A percentile compares a stretch with the other conserved stretches of the same genome.
Evolutionary conservation across 2,888 invertebrate species (phyloP).

Genomic region (Abrostola triplasia): DNA sequence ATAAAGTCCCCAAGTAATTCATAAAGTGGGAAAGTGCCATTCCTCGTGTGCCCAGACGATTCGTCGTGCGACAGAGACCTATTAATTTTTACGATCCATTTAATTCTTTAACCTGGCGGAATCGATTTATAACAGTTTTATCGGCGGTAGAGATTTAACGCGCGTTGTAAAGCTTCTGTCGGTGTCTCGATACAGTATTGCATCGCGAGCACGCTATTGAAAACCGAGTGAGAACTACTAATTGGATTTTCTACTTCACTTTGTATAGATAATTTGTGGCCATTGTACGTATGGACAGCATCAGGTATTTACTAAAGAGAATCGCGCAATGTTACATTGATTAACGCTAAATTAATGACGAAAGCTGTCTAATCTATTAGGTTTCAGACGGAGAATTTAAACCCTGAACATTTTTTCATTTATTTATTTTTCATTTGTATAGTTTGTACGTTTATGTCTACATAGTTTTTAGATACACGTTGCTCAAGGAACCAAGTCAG

Average conservation of each 20-base stretch:
- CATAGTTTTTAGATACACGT: too few relatives aligned
- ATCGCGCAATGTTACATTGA: slow-evolving; percentile 39
- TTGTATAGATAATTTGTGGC: slow-evolving; percentile 51
- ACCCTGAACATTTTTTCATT: slow-evolving; percentile 10
- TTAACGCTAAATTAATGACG: slow-evolving; percentile 34
- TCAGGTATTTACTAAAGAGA: slow-evolving; percentile 19
- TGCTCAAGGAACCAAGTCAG: too few relatives aligned
- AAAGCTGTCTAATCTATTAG: slow-evolving; percentile 33
- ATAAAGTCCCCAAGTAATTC: slow-evolving; percentile 84
- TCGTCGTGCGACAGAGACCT: slow-evolving; percentile 77
- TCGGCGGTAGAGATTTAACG: slow-evolving; percentile 77
- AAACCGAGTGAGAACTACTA: slow-evolving; percentile 65
- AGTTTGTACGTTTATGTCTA: too few relatives aligned
- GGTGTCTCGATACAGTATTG: slow-evolving; percentile 65
- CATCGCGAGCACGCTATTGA: slow-evolving; percentile 66
- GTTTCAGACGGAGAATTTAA: slow-evolving; percentile 21
- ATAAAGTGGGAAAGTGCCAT: slow-evolving; percentile 80
- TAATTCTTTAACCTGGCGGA: slow-evolving; percentile 85
- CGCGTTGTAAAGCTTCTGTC: slow-evolving; percentile 79
- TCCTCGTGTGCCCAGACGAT: slow-evolving; percentile 65
- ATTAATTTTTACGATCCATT: slow-evolving; percentile 87
- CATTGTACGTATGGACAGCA: slow-evolving; percentile 28
- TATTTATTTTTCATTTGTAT: too few relatives aligned
- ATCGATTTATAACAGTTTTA: slow-evolving; percentile 86
- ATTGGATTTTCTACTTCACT: slow-evolving; percentile 76